Conservation (phyloP, 37 sponge, comb jelly and placozoan species). For the Crambe crambe region DNA sequence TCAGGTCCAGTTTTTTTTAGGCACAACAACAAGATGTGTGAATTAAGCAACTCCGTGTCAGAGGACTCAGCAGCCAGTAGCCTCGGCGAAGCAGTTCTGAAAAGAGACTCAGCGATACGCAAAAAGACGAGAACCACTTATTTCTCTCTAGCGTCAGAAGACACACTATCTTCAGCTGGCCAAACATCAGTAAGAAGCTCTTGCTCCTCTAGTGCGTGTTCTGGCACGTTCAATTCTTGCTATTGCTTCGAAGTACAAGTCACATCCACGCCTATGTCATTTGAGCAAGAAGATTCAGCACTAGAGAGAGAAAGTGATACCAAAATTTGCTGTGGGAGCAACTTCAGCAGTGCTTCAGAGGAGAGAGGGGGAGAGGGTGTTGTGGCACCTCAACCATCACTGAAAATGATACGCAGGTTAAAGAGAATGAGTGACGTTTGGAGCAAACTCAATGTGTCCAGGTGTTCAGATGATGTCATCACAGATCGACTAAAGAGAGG, state of each 20-base stretch:
- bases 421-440: conserved; percentile 14
- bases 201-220: not conserved
- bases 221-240: not conserved
- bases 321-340: not conserved
- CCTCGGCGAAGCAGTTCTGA: too few species aligned
- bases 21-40: too few species aligned
- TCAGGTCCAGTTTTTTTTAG: too few species aligned
- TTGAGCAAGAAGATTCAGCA: not conserved
- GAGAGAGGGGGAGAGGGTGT: not conserved
- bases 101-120: too few species aligned
- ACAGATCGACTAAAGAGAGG: conserved; percentile 6
- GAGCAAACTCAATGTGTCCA: not conserved
- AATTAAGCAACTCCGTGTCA: too few species aligned
- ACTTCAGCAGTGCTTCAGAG: not conserved
- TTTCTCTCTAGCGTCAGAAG: too few species aligned
- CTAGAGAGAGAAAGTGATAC: not conserved
- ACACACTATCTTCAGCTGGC: too few species aligned
- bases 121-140: too few species aligned
- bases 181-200: not conserved
- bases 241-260: not conserved
- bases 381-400: not conserved
- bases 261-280: not conserved
- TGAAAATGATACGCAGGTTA: conserved; percentile 6
- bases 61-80: too few species aligned
- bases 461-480: not conserved